These are phyloP conservation scores for Acanthiza pusilla DNA, from an alignment of 2,797 vertebrate species.

Conservation along the genomic window DNA sequence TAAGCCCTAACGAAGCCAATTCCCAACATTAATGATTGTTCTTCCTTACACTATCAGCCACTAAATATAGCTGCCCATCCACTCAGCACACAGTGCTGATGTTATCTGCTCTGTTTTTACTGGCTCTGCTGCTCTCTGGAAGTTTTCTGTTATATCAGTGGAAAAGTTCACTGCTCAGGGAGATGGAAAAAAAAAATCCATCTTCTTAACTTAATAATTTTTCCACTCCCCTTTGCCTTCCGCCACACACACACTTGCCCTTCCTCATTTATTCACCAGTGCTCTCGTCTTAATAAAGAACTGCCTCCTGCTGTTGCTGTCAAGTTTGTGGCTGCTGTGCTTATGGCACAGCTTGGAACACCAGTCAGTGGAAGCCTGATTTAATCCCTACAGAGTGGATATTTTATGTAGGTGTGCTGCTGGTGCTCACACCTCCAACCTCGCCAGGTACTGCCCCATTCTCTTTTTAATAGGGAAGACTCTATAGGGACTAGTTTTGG, in stretches of 20 bases:
- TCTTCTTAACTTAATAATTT: conserved; percentile 59
- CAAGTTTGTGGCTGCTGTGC: neutral
- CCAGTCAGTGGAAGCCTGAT: conserved; percentile 1
- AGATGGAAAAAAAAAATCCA: conserved; percentile 53
- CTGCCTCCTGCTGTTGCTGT: neutral
- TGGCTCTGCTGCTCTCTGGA: conserved; percentile 46
- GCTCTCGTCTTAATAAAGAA: neutral
- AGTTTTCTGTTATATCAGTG: conserved; percentile 24
- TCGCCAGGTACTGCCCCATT: neutral
- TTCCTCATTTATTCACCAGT: conserved; percentile 50
- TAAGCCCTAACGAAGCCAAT: conserved; percentile 7
- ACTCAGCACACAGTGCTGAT: conserved; percentile 12
- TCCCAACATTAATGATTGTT: conserved; percentile 6
- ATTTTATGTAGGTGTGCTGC: neutral
- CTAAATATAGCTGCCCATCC: conserved; percentile 48
- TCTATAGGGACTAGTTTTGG: neutral
- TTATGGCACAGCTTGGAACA: neutral
- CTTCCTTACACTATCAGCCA: neutral
- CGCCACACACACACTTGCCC: neutral
- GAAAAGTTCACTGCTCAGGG: conserved; percentile 48
- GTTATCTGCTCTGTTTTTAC: conserved; percentile 55
- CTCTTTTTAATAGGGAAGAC: neutral
- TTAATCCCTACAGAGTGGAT: neutral
- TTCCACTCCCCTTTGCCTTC: neutral
- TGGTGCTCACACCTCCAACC: neutral